Evolutionary conservation across 2,888 invertebrate genomes (phyloP), one percentile per base, ranked within the genome.

Genomic region (Brachyopa scutellaris): DNA sequence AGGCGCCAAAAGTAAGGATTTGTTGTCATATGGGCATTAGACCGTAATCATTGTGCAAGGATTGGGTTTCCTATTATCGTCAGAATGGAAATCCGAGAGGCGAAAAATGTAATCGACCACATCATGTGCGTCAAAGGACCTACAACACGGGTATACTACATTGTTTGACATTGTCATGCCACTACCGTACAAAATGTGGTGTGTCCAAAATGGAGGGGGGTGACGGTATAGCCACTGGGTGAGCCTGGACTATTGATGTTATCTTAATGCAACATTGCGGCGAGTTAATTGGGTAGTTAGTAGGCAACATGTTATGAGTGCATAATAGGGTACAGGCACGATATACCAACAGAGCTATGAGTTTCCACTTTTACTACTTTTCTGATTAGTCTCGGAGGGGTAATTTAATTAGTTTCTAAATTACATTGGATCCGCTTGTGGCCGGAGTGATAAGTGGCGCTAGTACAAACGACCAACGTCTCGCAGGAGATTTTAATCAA

Each of bases 121-220:
- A 67, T 47, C 40, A 33, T 79, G 47, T 49, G 47, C 73, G 79
- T 79, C 79, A 67, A 49, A 67, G 11, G 73, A 61, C 8, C 7
- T 47, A 11, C 19, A 11, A 9, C 2, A 7, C n/a, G n/a, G n/a
- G n/a, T n/a, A n/a, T n/a, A n/a, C n/a, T n/a, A n/a, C n/a, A 21
- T 33, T 45, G 57, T 38, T 36, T 13, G 47, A 45, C 67, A 47
- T 26, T 57, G 55, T 4, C 40, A 53, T 42, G 33, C 6, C 9
- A n/a, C n/a, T n/a, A 26, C 4, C 26, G 26, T 26, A 26, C 26
- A 26, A 5, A n/a, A 13, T 49, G 23, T 31, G 49, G n/a, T 59
- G n/a, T 55, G 45, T 53, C 45, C 42, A 15, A 45, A 3, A 21
- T 13, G 11, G 3, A 3, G 8, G 4, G 2, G 6, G 19, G 31